These are phyloP conservation scores for Poecile montanus DNA, from an alignment of 2,797 vertebrate species.

Conservation along the genomic window DNA sequence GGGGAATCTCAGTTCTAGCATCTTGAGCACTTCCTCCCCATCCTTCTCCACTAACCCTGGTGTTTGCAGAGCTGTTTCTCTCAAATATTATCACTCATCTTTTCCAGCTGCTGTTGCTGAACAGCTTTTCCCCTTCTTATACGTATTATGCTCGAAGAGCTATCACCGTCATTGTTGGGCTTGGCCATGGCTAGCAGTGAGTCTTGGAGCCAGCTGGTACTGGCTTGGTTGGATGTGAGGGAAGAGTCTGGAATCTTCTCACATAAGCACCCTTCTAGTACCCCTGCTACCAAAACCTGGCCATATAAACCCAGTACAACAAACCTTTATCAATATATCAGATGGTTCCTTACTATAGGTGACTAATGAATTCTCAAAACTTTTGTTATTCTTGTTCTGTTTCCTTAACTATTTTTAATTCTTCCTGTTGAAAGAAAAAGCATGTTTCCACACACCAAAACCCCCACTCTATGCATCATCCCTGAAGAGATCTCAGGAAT, in stretches of 20 bases:
- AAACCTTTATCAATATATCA: neutral
- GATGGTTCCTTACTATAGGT: neutral
- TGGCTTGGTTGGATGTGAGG: neutral
- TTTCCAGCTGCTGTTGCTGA: neutral
- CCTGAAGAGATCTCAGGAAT: neutral
- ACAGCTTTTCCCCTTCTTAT: neutral
- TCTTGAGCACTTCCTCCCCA: neutral
- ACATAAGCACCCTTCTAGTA: neutral
- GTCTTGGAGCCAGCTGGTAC: neutral
- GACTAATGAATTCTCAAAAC: neutral
- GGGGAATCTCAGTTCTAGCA: neutral
- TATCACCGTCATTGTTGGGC: too few species aligned
- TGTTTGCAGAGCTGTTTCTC: neutral
- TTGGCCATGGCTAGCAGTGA: neutral
- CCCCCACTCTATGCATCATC: neutral
- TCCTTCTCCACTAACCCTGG: neutral
- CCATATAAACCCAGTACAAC: neutral
- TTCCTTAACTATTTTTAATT: neutral
- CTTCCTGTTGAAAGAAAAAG: neutral
- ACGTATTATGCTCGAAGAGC: fast-evolving
- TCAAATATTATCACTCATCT: neutral
- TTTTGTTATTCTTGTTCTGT: neutral
- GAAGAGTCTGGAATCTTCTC: neutral
- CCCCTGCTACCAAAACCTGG: neutral
- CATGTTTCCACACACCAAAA: neutral